Percentiles rank a stretch among this genome's conserved stretches.
phyloP scores from a whole-genome alignment of 2,888 invertebrate genomes.

The Eupithecia subfuscata region DNA sequence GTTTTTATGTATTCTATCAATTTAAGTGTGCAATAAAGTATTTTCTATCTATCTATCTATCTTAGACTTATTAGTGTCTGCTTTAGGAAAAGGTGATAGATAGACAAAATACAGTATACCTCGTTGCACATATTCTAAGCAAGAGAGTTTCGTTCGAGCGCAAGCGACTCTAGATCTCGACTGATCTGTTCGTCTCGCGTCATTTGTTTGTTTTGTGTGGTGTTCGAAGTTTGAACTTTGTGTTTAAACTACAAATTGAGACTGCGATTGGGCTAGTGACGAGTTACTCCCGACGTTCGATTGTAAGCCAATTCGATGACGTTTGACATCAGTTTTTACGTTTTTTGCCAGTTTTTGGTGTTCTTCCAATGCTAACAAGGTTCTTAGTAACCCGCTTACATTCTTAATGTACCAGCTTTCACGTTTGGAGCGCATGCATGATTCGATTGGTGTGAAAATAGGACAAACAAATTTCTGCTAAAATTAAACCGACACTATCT shows the following conservation, averaged over 20 bases:
- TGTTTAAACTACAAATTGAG: conserved; percentile 3
- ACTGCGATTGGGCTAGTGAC: neutral
- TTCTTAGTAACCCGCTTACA: neutral
- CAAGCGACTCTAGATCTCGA: neutral
- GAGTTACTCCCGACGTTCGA: neutral
- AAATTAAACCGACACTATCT: too few relatives aligned
- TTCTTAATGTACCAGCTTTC: too few relatives aligned
- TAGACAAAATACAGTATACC: too few relatives aligned
- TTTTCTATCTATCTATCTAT: too few relatives aligned
- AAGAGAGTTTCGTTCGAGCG: neutral
- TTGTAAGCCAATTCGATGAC: neutral
- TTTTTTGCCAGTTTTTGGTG: too few relatives aligned
- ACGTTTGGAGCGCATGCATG: too few relatives aligned
- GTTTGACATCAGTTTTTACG: neutral
- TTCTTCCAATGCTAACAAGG: too few relatives aligned
- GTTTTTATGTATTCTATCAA: too few relatives aligned
- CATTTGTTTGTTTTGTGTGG: conserved; percentile 1
- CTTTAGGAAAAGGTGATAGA: too few relatives aligned
- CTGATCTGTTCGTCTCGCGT: neutral
- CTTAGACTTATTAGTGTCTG: too few relatives aligned
- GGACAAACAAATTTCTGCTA: too few relatives aligned
- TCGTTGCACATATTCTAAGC: neutral
- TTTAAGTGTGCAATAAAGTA: too few relatives aligned
- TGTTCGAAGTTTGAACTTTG: neutral
- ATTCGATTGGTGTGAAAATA: neutral